A percentile compares a stretch with the other conserved stretches of the same genome.
Conservation (phyloP, 2,113 vertebrate genomes). For the Atherinomorus stipes region DNA sequence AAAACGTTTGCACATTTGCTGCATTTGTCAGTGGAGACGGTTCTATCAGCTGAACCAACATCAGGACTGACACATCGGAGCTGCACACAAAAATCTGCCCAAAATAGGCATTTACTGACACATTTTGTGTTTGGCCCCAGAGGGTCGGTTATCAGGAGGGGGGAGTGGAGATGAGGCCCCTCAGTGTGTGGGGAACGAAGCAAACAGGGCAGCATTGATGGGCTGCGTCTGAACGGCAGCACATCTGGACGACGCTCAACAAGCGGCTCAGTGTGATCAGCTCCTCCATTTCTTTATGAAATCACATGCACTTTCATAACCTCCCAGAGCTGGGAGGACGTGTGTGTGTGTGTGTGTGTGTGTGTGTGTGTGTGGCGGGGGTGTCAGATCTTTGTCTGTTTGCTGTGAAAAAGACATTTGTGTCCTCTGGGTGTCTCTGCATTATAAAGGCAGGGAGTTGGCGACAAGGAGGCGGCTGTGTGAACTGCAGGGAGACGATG, state of each 20-base stretch:
- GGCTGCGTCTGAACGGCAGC: constrained; percentile 22
- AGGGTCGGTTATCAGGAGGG: no score
- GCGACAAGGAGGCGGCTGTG: constrained; percentile 41
- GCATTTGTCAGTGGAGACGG: no score
- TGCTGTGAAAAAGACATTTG: constrained; percentile 47
- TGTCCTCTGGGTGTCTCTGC: background rate
- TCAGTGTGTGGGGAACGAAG: constrained; percentile 46
- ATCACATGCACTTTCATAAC: constrained; percentile 66
- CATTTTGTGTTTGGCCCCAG: no score
- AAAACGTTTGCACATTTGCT: no score
- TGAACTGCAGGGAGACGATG: background rate
- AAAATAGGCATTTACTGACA: no score
- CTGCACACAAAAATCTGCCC: no score
- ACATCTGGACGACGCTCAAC: constrained; percentile 66
- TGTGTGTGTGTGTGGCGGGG: background rate
- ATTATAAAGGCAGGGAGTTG: background rate
- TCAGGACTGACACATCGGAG: no score
- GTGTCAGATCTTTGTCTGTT: constrained; percentile 63
- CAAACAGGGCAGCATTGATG: constrained; percentile 64
- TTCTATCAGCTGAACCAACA: no score
- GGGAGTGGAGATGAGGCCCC: constrained; percentile 26
- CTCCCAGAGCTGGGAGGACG: background rate
- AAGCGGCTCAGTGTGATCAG: constrained; percentile 59
- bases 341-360: no score
- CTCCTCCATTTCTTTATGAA: constrained; percentile 54